Base-by-base conservation (phyloP, 1,140 invertebrate genomes). In the Homalodisca vitripennis region DNA sequence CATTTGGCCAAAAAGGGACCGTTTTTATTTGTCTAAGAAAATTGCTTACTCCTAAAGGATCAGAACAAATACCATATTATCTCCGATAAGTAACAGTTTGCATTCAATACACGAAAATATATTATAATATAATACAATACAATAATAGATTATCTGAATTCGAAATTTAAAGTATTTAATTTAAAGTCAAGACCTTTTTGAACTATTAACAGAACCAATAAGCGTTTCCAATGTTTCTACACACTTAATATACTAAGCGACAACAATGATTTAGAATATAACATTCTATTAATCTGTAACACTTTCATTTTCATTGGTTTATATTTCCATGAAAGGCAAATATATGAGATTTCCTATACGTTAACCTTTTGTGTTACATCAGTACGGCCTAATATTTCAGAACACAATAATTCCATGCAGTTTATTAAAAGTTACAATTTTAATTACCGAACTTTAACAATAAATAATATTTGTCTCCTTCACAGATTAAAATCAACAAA, bases 11-110 rank as follows among this genome's bases (percentile, higher is more conserved):
- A 60, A 60, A 60, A 53, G 26, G 24, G 55, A 60, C 55, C 55
- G n/a, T 60, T 60, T 51, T 60, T 60, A 60, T 60, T 60, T 60
- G 24, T 27, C 55, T 60, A 60, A 60, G 55, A 60, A 60, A 60
- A 60, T 60, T 60, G 55, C 55, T 60, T 60, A 60, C 29, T 24
- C 26, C 55, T 60, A 60, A n/a, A 60, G 55, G 55, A 60, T 60
- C 14, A 60, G 55, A 60, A 60, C 55, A 60, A 60, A 60, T 60
- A 60, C 29, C 27, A 60, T 60, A 27, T 27, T 24, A 60, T 29
- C 27, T 60, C 26, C 3, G 55, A 60, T 30, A 60, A 53, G 6
- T 27, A 60, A 60, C 55, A 51, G 20, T 53, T 22, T 14, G 6
- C 14, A 22, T 60, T 29, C 55, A 13, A 13, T 13, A 14, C 2